Evolutionary conservation across 1,140 invertebrate species (phyloP), one percentile per base, ranked within the genome.

Genomic region (Metaphire vulgaris): DNA sequence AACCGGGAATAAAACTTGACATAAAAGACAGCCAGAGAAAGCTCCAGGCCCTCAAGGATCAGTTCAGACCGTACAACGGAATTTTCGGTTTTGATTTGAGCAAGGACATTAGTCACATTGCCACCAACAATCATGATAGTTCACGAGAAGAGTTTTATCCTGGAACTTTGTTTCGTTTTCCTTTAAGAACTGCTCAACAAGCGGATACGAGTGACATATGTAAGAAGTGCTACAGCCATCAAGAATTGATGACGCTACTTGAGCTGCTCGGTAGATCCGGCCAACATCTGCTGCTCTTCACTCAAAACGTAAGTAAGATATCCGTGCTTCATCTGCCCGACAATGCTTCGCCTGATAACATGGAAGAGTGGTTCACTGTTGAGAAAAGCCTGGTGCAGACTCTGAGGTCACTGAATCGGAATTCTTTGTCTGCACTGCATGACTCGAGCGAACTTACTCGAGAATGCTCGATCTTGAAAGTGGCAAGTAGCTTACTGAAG

Each of bases 101-200:
- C 72, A 29, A 15, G 15, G 30, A 33, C 33, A 33, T 69, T 64
- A 56, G 41, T 56, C 41, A 56, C 21, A 21, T 12, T 21, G 21
- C 21, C 41, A 56, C n/a, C n/a, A n/a, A n/a, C n/a, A n/a, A n/a
- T n/a, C n/a, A n/a, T n/a, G n/a, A n/a, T n/a, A n/a, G n/a, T n/a
- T n/a, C n/a, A n/a, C 28, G 30, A 26, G 65, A 67, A 28, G 67
- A 70, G 33, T 56, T 33, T 15, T 81, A 78, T 76, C 41, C 81
- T 33, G 83, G 82, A 34, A 85, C 83, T 14, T 71, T 85, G 21
- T 83, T 85, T 70, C 76, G 83, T 41, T 79, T 83, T 73, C 80
- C 80, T 16, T 76, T 84, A 1, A 78, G 82, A 71, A 82, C 78
- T 72, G 31, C 31, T 21, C 41, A 79, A 16, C 81, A 84, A 68